These are phyloP conservation scores for Phorcus lineatus DNA, from an alignment of 2,888 invertebrate genomes.

Conservation along the genomic window DNA sequence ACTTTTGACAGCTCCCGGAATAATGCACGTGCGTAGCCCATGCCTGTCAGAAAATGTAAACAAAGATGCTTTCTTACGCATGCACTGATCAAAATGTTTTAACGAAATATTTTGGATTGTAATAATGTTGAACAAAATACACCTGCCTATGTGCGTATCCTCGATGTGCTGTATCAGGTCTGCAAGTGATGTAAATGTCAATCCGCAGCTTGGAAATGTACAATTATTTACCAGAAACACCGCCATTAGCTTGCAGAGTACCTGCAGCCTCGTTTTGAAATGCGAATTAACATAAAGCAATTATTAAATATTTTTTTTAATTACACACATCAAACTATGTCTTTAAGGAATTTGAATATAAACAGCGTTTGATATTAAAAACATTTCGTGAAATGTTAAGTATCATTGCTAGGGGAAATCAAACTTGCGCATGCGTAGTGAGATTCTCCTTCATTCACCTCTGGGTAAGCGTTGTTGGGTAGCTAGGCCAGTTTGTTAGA, in stretches of 20 bases:
- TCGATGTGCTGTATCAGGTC: constrained; percentile 92
- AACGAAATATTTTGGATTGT: background rate
- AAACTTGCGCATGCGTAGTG: constrained; percentile 48
- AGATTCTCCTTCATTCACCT: constrained; percentile 58
- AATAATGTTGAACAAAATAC: background rate
- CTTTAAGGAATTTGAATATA: background rate
- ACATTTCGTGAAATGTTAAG: background rate
- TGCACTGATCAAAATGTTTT: background rate
- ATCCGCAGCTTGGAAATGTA: constrained; percentile 90
- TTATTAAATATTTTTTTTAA: background rate
- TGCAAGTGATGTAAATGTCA: constrained; percentile 87
- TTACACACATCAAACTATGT: background rate
- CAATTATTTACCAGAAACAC: constrained; percentile 93
- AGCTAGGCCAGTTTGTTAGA: background rate
- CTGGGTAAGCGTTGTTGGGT: constrained; percentile 40
- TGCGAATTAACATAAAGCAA: background rate
- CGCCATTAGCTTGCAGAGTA: constrained; percentile 80
- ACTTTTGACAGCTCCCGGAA: constrained; percentile 28
- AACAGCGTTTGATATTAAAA: background rate
- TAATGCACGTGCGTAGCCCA: constrained; percentile 32
- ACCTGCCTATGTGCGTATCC: constrained; percentile 89
- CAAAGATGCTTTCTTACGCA: constrained; percentile 24
- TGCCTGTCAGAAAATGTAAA: constrained; percentile 37
- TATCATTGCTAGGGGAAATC: background rate
- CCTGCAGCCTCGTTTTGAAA: constrained; percentile 22